A percentile compares a stretch with the other conserved stretches of the same genome.
phyloP scores from a whole-genome alignment of 2,797 vertebrate genomes.

The Lophura swinhoii region DNA sequence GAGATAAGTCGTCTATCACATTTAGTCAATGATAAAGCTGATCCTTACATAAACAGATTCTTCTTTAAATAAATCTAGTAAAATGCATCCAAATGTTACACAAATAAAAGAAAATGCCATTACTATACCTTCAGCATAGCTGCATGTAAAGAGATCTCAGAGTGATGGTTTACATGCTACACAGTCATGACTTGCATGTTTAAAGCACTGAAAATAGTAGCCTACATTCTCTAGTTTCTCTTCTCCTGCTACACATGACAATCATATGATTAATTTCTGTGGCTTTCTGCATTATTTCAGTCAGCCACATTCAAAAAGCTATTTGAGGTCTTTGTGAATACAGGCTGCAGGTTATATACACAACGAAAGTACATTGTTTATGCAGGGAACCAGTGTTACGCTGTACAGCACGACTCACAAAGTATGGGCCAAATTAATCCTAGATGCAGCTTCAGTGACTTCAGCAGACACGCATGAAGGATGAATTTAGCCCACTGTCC shows the following conservation, averaged over 20 bases:
- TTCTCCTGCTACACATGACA: constrained; percentile 75
- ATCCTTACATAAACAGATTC: not conserved
- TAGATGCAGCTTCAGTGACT: not conserved
- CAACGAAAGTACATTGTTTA: constrained; percentile 68
- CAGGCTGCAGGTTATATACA: constrained; percentile 71
- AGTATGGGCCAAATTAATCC: constrained; percentile 54
- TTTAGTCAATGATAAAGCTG: constrained; percentile 3
- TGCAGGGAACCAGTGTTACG: constrained; percentile 45
- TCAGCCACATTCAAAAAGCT: constrained; percentile 80
- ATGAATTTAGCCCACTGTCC: constrained; percentile 55
- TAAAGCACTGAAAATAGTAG: constrained; percentile 67
- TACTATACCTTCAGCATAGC: constrained; percentile 70
- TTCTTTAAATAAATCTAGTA: constrained; percentile 44
- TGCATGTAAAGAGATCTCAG: constrained; percentile 72
- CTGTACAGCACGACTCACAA: constrained; percentile 37
- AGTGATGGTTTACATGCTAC: constrained; percentile 49
- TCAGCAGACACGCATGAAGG: not conserved
- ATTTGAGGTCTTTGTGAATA: constrained; percentile 69
- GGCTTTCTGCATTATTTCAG: constrained; percentile 81
- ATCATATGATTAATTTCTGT: constrained; percentile 83
- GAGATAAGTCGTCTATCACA: constrained; percentile 15
- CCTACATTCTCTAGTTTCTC: constrained; percentile 68
- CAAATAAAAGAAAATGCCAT: constrained; percentile 37
- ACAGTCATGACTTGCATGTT: constrained; percentile 58
- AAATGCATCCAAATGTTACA: constrained; percentile 6